Percentiles rank a stretch among this genome's conserved stretches.
Conservation (phyloP, 2,888 invertebrate genomes). For the Stegophylla sp. region DNA sequence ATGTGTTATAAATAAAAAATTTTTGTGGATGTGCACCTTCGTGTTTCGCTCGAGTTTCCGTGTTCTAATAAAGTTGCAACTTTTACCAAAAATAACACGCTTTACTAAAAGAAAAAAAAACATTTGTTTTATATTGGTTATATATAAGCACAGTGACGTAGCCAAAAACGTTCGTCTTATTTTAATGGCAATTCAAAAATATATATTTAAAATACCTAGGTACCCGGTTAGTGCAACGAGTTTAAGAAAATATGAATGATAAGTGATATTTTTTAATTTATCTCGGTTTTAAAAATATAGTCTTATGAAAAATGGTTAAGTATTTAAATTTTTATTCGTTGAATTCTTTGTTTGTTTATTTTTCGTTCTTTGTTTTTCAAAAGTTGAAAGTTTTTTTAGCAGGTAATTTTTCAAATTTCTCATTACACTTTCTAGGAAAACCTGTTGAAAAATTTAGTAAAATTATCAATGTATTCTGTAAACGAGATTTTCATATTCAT, state of each 20-base stretch:
- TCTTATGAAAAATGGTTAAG: no score
- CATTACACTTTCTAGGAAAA: no score
- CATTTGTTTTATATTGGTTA: constrained; percentile 16
- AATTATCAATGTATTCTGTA: no score
- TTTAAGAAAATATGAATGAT: background rate
- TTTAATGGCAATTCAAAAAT: background rate
- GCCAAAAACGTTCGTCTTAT: background rate
- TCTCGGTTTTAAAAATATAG: no score
- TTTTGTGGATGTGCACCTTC: constrained; percentile 41
- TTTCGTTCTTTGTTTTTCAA: no score
- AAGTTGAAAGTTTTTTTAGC: no score
- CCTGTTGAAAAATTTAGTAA: no score
- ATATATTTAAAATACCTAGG: no score
- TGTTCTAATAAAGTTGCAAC: constrained; percentile 40
- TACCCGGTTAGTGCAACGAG: background rate
- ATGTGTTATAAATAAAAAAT: constrained; percentile 54
- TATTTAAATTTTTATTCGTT: no score
- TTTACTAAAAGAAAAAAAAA: constrained; percentile 2
- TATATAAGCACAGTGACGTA: background rate
- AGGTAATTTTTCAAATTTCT: no score
- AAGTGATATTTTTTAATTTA: background rate
- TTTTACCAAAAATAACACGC: constrained; percentile 48
- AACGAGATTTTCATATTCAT: no score
- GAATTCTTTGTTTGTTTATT: no score
- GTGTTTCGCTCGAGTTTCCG: constrained; percentile 47